Conservation (phyloP, 2,113 vertebrate genomes). For the Anguilla japonica region DNA sequence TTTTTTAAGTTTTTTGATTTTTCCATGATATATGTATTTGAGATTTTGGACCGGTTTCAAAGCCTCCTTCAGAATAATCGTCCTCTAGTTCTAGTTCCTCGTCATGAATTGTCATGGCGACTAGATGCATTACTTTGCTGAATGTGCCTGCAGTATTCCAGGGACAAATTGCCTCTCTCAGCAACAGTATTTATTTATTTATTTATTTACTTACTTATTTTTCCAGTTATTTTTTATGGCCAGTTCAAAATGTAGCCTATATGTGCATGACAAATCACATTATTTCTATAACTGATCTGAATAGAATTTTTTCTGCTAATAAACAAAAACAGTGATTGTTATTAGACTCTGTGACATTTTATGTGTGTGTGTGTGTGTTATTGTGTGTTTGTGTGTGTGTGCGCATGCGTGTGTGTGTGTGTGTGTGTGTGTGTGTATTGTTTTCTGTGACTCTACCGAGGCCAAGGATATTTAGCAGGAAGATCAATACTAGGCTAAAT, state of each 20-base stretch:
- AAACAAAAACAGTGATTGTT: not conserved
- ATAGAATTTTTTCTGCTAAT: not conserved
- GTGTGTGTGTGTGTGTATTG: conserved; percentile 28
- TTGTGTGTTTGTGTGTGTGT: not conserved
- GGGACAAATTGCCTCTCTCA: no score
- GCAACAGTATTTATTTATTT: no score
- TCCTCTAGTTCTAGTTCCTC: not conserved
- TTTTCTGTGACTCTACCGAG: conserved; percentile 41
- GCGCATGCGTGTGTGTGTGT: conserved; percentile 38
- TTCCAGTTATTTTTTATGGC: not conserved
- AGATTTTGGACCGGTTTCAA: not conserved
- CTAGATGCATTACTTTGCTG: not conserved
- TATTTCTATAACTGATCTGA: not conserved
- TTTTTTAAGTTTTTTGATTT: not conserved
- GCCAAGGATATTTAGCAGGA: conserved; percentile 51
- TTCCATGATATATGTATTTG: not conserved
- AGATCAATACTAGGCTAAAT: conserved; percentile 64
- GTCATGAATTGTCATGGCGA: not conserved
- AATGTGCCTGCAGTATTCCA: no score
- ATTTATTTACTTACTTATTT: not conserved
- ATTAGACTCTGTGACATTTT: not conserved
- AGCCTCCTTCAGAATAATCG: not conserved
- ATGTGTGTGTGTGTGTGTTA: no score
- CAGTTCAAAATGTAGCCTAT: no score
- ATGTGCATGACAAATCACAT: not conserved